Base-by-base conservation (phyloP, 1,140 invertebrate genomes). In the Lysiphlebus fabarum region DNA sequence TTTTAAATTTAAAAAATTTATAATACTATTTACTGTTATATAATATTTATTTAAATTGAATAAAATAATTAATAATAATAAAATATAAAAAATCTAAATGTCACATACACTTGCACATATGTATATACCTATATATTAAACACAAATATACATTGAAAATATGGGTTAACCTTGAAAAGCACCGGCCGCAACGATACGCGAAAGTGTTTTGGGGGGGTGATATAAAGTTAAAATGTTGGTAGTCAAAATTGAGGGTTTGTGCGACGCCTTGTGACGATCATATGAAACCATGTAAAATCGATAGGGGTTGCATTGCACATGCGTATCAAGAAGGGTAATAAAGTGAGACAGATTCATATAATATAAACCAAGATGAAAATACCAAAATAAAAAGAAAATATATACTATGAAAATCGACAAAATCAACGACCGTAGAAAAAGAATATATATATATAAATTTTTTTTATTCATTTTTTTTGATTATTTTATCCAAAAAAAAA, bases 151-250 rank as follows among this genome's bases (percentile, higher is more conserved):
- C 62, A 54, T 53, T 57, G 66, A 62, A 71, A 70, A 68, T 70
- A 53, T 69, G 68, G 72, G 70, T 77, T 78, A 77, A 78, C 76
- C 76, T 78, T 78, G 76, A 76, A 77, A 75, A 69, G 62, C 38
- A 75, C 71, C 67, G 75, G 71, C 69, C 67, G 70, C 68, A 71
- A 71, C 70, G 71, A 69, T 73, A 71, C 73, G 71, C 74, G 70
- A 74, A 71, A 73, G 73, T 76, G 76, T 78, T 78, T 78, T 75
- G 75, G 70, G 69, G 73, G 49, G 38, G 34, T 58, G 48, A 7
- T 33, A 44, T 51, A 60, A 66, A 62, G 47, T 58, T 56, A 43
- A 67, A 67, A 73, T 65, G 62, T 45, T 43, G 66, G 66, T 67
- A 67, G 62, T 45, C 33, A 61, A 53, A 33, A 53, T 54, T 51